phyloP scores from a whole-genome alignment of 1,140 invertebrate genomes.

The Eueides isabella region DNA sequence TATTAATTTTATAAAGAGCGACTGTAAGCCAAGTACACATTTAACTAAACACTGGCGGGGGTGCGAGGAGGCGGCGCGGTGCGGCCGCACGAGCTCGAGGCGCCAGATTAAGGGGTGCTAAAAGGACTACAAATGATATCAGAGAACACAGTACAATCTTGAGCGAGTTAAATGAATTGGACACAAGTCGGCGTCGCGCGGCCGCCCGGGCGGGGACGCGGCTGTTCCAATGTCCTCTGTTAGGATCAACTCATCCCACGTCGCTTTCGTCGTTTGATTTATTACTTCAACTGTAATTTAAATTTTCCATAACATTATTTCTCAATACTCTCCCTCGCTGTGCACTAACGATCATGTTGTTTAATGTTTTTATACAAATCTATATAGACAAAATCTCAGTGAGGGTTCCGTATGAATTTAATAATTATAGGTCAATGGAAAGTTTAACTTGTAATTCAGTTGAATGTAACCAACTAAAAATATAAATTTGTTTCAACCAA shows the following conservation, averaged over 20 bases:
- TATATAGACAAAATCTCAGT: too few species aligned
- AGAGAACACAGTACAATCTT: conserved; percentile 5
- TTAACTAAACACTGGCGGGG: not conserved
- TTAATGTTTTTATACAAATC: not conserved
- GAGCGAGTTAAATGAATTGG: conserved; percentile 6
- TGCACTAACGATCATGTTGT: not conserved
- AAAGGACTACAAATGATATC: conserved; percentile 12
- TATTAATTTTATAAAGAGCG: not conserved
- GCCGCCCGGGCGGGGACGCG: not conserved
- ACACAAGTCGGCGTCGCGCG: not conserved
- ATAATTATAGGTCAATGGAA: too few species aligned
- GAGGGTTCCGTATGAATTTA: too few species aligned
- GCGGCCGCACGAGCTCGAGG: not conserved
- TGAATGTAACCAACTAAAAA: too few species aligned
- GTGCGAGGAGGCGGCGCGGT: not conserved
- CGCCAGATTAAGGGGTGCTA: conserved; percentile 12
- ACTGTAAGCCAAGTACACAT: not conserved
- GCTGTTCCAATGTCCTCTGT: not conserved
- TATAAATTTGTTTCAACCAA: too few species aligned
- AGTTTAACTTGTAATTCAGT: too few species aligned
- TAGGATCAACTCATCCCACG: not conserved
- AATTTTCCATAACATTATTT: not conserved
- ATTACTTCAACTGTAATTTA: conserved; percentile 1
- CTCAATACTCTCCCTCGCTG: not conserved
- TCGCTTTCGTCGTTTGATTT: not conserved